Conservation (phyloP, 1,140 invertebrate species). For the Drosophila pandora region DNA sequence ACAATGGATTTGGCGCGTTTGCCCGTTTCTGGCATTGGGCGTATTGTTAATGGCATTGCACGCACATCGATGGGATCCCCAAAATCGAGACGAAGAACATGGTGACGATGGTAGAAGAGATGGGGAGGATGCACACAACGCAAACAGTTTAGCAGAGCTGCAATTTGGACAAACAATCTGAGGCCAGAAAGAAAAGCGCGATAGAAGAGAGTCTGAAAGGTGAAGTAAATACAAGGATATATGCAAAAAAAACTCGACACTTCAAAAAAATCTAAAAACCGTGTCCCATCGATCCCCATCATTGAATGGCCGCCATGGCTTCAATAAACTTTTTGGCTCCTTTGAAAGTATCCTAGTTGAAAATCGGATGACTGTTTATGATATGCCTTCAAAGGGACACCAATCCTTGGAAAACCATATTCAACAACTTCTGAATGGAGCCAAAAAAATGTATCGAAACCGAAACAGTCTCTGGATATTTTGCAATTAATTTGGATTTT, state of each 20-base stretch:
- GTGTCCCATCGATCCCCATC: too few relatives aligned
- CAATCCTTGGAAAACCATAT: too few relatives aligned
- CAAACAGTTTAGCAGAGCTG: constrained; percentile 79
- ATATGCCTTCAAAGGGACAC: too few relatives aligned
- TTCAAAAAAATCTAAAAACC: too few relatives aligned
- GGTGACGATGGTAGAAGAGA: neutral
- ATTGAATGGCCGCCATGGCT: too few relatives aligned
- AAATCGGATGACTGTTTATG: too few relatives aligned
- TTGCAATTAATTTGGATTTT: neutral
- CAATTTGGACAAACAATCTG: constrained; percentile 74
- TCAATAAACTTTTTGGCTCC: too few relatives aligned
- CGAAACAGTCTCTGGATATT: neutral
- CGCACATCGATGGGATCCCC: constrained; percentile 22
- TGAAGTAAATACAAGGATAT: neutral
- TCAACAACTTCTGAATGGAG: too few relatives aligned
- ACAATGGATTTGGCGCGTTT: constrained; percentile 80
- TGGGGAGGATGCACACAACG: constrained; percentile 25
- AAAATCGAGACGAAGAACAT: constrained; percentile 16
- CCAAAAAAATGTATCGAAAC: too few relatives aligned
- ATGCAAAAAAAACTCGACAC: neutral
- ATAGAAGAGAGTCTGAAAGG: neutral
- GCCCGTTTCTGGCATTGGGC: constrained; percentile 77
- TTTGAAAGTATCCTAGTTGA: too few relatives aligned
- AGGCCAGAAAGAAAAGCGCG: constrained; percentile 32
- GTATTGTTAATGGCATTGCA: constrained; percentile 79